Conservation (phyloP, 1,140 invertebrate species). For the Calephelis nemesis region DNA sequence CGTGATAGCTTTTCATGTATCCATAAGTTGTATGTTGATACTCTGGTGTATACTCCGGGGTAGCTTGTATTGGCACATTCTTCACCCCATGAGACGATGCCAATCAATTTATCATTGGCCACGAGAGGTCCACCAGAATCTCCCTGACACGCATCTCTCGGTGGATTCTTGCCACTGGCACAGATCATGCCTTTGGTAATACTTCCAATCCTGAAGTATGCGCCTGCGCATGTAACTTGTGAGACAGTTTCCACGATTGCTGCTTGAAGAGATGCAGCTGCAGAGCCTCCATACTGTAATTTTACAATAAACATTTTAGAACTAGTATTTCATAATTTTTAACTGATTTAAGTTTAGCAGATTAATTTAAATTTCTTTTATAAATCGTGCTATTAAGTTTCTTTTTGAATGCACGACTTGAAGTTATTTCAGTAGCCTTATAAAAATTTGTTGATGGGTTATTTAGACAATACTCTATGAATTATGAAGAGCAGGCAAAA, state of each 20-base stretch:
- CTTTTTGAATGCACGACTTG: no score
- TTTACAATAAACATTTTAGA: conserved; percentile 2
- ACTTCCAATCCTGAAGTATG: conserved; percentile 51
- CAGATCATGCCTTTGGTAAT: conserved; percentile 67
- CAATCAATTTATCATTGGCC: conserved; percentile 73
- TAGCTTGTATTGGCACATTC: conserved; percentile 84
- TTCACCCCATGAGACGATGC: conserved; percentile 86
- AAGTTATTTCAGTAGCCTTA: no score
- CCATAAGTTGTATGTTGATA: conserved; percentile 77
- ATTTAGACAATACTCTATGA: no score
- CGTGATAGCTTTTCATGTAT: conserved; percentile 36
- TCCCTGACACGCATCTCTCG: conserved; percentile 82
- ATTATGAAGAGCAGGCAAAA: no score
- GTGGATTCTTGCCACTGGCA: conserved; percentile 49
- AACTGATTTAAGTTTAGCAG: no score
- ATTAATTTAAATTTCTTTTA: no score
- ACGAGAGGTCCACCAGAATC: conserved; percentile 84
- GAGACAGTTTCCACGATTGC: conserved; percentile 52
- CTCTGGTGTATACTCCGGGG: conserved; percentile 89
- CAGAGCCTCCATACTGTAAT: conserved; percentile 51
- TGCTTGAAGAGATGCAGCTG: conserved; percentile 48
- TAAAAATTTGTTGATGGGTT: no score
- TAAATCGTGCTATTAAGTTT: no score
- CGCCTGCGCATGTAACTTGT: conserved; percentile 44
- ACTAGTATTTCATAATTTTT: no score